Evolutionary conservation across 1,140 invertebrate species (phyloP).

Genomic region (Drosophila nikananu): DNA sequence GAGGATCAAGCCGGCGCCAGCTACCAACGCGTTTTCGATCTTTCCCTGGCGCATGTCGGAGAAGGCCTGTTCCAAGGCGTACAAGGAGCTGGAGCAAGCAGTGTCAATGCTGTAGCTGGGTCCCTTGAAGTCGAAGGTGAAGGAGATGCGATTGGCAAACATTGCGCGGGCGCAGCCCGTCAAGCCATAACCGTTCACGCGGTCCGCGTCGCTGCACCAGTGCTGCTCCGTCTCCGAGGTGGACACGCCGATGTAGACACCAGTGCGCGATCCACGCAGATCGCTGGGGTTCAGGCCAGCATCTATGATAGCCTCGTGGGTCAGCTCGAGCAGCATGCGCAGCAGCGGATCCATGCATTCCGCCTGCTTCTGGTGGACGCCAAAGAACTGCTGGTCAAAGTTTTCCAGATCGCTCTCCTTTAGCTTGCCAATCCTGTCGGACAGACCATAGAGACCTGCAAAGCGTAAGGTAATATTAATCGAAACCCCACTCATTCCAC

Average conservation of each 20-base stretch:
- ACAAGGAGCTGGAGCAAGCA: constrained; percentile 96
- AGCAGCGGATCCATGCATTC: constrained; percentile 98
- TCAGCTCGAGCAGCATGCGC: constrained; percentile 95
- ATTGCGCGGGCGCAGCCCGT: constrained; percentile 97
- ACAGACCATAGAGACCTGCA: constrained; percentile 91
- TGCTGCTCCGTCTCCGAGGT: constrained; percentile 94
- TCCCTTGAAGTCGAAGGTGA: constrained; percentile 96
- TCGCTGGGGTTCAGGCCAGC: constrained; percentile 94
- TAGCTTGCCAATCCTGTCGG: constrained; percentile 94
- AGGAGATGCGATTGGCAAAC: constrained; percentile 98
- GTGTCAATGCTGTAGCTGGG: constrained; percentile 98
- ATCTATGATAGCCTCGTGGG: constrained; percentile 97
- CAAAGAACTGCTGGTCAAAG: constrained; percentile 97
- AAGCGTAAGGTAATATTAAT: background rate
- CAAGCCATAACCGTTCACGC: constrained; percentile 95
- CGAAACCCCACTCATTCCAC: background rate
- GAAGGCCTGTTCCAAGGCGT: constrained; percentile 95
- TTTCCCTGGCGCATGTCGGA: constrained; percentile 92
- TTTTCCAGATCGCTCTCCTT: constrained; percentile 94
- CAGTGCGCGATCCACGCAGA: constrained; percentile 93
- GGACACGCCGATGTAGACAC: constrained; percentile 96
- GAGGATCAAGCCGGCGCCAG: constrained; percentile 92
- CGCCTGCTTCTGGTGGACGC: constrained; percentile 97
- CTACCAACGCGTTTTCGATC: constrained; percentile 97
- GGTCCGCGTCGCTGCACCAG: constrained; percentile 91